phyloP scores from a whole-genome alignment of 2,113 vertebrate species.

The Accipiter virgatus region DNA sequence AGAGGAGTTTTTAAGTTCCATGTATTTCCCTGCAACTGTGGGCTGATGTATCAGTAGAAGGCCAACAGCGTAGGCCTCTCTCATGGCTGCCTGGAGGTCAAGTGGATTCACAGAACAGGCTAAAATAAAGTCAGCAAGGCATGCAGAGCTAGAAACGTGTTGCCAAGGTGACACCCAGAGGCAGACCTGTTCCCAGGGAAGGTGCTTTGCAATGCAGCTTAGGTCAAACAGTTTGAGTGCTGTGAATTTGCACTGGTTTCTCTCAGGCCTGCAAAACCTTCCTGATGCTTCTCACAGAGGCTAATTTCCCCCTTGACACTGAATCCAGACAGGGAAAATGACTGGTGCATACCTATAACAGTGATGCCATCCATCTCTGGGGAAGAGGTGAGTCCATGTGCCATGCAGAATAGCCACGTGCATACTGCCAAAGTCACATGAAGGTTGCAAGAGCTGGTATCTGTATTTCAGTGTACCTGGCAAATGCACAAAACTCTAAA shows the following conservation, averaged over 20 bases:
- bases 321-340: not conserved
- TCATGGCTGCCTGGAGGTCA: not conserved
- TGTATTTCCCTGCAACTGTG: not conserved
- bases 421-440: constrained; percentile 32
- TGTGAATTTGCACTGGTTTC: not conserved
- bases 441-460: constrained; percentile 46
- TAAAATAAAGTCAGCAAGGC: not conserved
- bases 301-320: not conserved
- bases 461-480: constrained; percentile 48
- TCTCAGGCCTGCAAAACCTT: not conserved
- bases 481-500: constrained; percentile 56
- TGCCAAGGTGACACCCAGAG: not conserved
- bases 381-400: not conserved
- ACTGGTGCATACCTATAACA: not conserved
- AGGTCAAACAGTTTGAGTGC: not conserved
- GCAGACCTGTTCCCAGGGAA: not conserved
- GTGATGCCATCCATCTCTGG: not conserved
- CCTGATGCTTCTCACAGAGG: not conserved
- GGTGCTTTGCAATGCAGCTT: not conserved
- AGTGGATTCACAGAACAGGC: not conserved
- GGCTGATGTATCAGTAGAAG: not conserved
- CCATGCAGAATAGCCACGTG: not conserved
- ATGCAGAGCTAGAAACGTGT: not conserved
- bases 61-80: not conserved
- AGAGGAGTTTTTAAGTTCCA: not conserved